These are phyloP conservation scores for Sericinus montela DNA, from an alignment of 2,888 invertebrate genomes.

Conservation along the genomic window DNA sequence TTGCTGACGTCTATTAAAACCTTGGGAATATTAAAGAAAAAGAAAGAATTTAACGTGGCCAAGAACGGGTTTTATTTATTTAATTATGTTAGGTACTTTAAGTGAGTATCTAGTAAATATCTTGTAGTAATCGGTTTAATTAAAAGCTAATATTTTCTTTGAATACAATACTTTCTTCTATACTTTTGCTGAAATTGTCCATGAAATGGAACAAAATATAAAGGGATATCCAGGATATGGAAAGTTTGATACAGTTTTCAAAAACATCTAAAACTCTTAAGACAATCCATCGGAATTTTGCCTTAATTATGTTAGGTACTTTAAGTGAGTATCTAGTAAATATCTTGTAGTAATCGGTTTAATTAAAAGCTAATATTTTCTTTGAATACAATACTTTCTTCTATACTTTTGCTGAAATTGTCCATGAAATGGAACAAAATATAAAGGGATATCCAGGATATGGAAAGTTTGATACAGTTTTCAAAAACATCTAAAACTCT, in stretches of 20 bases:
- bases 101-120: too few species aligned
- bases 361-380: too few species aligned
- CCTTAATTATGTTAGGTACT: not conserved
- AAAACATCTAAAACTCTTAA: slow-evolving; percentile 4
- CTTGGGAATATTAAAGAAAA: too few species aligned
- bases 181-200: slow-evolving; percentile 2
- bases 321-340: slow-evolving; percentile 4
- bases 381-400: slow-evolving; percentile 9
- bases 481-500: not conserved
- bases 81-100: not conserved
- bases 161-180: slow-evolving; percentile 8
- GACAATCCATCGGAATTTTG: not conserved
- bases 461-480: not conserved
- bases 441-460: not conserved
- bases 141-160: slow-evolving; percentile 8
- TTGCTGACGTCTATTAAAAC: too few species aligned
- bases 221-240: slow-evolving; percentile 1
- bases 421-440: slow-evolving; percentile 5
- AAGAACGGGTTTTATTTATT: too few species aligned
- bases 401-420: slow-evolving; percentile 1
- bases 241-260: not conserved
- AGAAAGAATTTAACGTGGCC: too few species aligned
- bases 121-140: too few species aligned
- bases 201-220: slow-evolving; percentile 5
- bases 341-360: too few species aligned